Percentiles rank a stretch among this genome's conserved stretches.
These are phyloP conservation scores for Rhinichthys osculus DNA, from an alignment of 2,797 vertebrate genomes.

Conservation along the genomic window DNA sequence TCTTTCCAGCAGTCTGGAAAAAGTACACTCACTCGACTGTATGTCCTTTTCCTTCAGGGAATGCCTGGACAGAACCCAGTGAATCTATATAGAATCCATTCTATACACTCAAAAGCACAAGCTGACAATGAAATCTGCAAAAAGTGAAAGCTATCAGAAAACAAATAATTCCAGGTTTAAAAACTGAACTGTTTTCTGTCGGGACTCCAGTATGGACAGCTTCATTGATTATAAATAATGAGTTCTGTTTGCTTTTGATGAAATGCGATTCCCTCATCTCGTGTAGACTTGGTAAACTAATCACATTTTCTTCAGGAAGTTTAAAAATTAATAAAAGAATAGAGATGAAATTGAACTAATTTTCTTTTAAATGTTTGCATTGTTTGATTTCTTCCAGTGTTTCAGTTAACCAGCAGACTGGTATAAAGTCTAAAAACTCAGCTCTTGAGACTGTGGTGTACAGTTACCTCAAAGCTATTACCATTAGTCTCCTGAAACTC, in stretches of 20 bases:
- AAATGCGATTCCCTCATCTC: neutral
- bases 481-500: conserved; percentile 45
- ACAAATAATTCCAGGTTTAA: neutral
- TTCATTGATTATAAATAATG: neutral
- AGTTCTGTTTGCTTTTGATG: neutral
- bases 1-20: neutral
- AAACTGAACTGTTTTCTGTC: neutral
- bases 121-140: conserved; percentile 9
- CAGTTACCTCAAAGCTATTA: conserved; percentile 43
- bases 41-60: conserved; percentile 3
- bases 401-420: conserved; percentile 9
- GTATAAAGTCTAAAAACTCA: conserved; percentile 14
- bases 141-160: conserved; percentile 5
- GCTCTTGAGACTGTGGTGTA: conserved; percentile 19
- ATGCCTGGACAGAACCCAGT: neutral
- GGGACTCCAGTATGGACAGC: neutral
- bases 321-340: neutral
- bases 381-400: neutral
- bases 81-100: neutral
- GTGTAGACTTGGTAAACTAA: neutral
- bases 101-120: neutral
- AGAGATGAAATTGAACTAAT: neutral
- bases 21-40: neutral
- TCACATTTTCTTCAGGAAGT: neutral
- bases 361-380: neutral